phyloP scores from a whole-genome alignment of 2,113 vertebrate species.

The Cisticola juncidis region DNA sequence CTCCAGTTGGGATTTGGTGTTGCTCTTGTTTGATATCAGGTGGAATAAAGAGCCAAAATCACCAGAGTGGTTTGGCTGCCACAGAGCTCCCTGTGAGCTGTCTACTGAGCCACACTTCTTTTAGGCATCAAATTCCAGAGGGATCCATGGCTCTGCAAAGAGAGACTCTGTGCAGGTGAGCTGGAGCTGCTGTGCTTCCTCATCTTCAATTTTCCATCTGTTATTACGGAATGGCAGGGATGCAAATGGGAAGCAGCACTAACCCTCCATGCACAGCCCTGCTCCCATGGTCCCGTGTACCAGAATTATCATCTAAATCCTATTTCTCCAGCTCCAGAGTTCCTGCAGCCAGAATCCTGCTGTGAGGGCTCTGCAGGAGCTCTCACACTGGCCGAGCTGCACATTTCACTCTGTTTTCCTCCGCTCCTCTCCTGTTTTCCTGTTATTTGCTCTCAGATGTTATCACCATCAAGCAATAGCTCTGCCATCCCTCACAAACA shows the following conservation, averaged over 20 bases:
- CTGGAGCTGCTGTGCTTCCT: not conserved
- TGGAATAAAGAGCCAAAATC: not conserved
- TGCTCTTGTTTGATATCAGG: not conserved
- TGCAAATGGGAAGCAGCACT: not conserved
- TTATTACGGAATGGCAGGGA: not conserved
- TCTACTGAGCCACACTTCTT: not conserved
- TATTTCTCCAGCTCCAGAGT: not conserved
- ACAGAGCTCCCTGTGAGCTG: not conserved
- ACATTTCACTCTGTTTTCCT: not conserved
- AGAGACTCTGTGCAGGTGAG: not conserved
- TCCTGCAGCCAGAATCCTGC: not conserved
- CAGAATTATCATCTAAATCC: not conserved
- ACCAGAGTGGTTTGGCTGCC: accelerated
- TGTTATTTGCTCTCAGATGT: not conserved
- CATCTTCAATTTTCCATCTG: not conserved
- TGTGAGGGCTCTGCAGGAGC: not conserved
- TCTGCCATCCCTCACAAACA: not conserved
- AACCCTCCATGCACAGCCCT: not conserved
- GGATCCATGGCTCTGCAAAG: not conserved
- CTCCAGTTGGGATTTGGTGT: not conserved
- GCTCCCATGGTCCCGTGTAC: not conserved
- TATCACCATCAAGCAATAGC: not conserved
- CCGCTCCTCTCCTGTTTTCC: not conserved
- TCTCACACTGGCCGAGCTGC: not conserved
- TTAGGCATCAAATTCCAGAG: not conserved